Conservation (phyloP, 2,888 invertebrate species). For the Cephalotes varians region DNA sequence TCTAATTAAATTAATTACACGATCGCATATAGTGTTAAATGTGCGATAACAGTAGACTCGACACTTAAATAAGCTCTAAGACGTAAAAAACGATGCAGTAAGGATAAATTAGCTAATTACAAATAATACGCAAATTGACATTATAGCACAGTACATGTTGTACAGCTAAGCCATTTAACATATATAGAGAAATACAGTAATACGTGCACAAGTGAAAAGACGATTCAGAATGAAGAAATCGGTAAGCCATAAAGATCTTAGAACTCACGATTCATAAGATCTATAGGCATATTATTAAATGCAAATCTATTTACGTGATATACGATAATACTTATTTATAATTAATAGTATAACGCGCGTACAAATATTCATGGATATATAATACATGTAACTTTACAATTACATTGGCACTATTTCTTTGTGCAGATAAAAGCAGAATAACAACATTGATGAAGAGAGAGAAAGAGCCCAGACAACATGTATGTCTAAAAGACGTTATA, state of each 20-base stretch:
- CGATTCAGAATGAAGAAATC: constrained; percentile 17
- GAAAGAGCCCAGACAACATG: too few relatives aligned
- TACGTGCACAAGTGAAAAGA: constrained; percentile 22
- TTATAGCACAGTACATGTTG: not conserved
- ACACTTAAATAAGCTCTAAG: constrained; percentile 19
- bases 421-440: constrained; percentile 51
- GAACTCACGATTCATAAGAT: not conserved
- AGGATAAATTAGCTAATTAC: constrained; percentile 22
- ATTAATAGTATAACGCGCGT: constrained; percentile 44
- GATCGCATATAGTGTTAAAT: not conserved
- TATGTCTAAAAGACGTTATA: too few relatives aligned
- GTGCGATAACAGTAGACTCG: constrained; percentile 11
- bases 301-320: constrained; percentile 17
- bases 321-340: constrained; percentile 47
- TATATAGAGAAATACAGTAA: constrained; percentile 17
- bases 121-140: not conserved
- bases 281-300: constrained; percentile 37
- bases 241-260: constrained; percentile 15
- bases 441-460: constrained; percentile 24
- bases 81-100: not conserved
- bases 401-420: constrained; percentile 61
- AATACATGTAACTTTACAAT: constrained; percentile 37
- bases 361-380: constrained; percentile 39
- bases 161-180: not conserved
- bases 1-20: constrained; percentile 25